Conservation (phyloP, 2,888 invertebrate species). For the Apomyelois bistriatella region DNA sequence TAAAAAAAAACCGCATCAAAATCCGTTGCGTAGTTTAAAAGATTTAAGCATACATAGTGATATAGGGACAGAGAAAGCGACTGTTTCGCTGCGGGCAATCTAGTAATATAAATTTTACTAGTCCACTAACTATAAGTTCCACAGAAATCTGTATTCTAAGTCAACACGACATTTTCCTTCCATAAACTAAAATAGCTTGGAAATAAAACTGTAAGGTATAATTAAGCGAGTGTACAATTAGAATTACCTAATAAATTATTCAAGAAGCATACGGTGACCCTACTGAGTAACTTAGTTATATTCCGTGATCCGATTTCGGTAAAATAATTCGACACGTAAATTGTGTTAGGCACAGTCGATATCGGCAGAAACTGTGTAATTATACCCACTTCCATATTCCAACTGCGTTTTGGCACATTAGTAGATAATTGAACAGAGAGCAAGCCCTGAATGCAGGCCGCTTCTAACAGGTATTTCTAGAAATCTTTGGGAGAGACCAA, state of each 20-base stretch:
- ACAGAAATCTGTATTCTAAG: too few species aligned
- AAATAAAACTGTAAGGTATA: background rate
- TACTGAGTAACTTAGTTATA: background rate
- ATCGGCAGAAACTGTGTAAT: background rate
- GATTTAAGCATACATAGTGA: too few species aligned
- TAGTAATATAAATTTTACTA: too few species aligned
- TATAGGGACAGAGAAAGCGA: too few species aligned
- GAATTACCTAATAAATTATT: background rate
- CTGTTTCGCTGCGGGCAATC: too few species aligned
- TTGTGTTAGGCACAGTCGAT: background rate
- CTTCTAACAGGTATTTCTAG: too few species aligned
- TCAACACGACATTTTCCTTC: background rate
- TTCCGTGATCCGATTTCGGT: background rate
- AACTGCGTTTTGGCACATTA: background rate
- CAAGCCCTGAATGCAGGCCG: too few species aligned
- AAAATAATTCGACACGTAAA: conserved; percentile 1
- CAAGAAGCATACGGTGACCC: background rate
- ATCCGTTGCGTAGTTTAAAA: too few species aligned
- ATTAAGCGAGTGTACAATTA: background rate
- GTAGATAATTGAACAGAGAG: too few species aligned
- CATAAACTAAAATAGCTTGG: background rate
- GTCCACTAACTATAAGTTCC: too few species aligned
- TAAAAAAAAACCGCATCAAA: too few species aligned
- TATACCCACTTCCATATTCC: conserved; percentile 2
- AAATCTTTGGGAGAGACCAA: too few species aligned